Percentiles rank a stretch among this genome's conserved stretches.
phyloP scores from a whole-genome alignment of 2,113 vertebrate species.

The Nerophis ophidion region DNA sequence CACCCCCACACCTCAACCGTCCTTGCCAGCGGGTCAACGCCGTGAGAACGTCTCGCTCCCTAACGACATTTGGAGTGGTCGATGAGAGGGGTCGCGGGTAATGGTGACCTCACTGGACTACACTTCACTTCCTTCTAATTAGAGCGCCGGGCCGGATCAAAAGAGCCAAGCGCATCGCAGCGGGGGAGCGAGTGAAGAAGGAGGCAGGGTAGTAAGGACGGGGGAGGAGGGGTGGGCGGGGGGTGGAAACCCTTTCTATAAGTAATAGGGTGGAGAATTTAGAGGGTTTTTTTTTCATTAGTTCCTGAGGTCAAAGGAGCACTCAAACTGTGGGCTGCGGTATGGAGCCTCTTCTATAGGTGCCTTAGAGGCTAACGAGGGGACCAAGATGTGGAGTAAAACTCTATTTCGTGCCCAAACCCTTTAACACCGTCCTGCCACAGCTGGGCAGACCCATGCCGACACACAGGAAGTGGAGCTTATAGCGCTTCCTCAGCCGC shows the following conservation, averaged over 20 bases:
- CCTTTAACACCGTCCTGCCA: slow-evolving; percentile 23
- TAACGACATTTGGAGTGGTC: slow-evolving; percentile 86
- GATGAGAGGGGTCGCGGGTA: slow-evolving; percentile 80
- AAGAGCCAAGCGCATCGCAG: slow-evolving; percentile 80
- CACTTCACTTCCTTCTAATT: slow-evolving; percentile 99
- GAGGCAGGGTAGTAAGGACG: slow-evolving; percentile 61
- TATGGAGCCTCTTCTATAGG: slow-evolving; percentile 49
- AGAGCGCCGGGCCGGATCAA: slow-evolving; percentile 89
- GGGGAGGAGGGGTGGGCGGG: slow-evolving; percentile 31
- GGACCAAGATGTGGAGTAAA: background rate
- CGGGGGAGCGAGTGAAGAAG: slow-evolving; percentile 84
- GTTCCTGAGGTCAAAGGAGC: slow-evolving; percentile 50
- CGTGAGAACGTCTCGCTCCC: slow-evolving; percentile 80
- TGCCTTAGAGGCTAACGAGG: slow-evolving; percentile 26
- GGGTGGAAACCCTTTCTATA: slow-evolving; percentile 47
- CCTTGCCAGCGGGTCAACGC: slow-evolving; percentile 62
- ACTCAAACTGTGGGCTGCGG: slow-evolving; percentile 46
- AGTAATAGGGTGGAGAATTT: slow-evolving; percentile 48
- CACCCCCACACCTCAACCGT: too few species aligned
- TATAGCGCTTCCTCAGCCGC: slow-evolving; percentile 53
- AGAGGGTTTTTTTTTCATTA: slow-evolving; percentile 45
- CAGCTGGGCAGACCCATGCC: slow-evolving; percentile 45
- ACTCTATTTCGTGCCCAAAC: slow-evolving; percentile 10
- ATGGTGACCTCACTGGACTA: slow-evolving; percentile 90
- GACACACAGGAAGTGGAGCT: slow-evolving; percentile 54